Evolutionary conservation across 2,113 vertebrate species (phyloP), one percentile per base, ranked within the genome.

Genomic region (Semnopithecus entellus): DNA sequence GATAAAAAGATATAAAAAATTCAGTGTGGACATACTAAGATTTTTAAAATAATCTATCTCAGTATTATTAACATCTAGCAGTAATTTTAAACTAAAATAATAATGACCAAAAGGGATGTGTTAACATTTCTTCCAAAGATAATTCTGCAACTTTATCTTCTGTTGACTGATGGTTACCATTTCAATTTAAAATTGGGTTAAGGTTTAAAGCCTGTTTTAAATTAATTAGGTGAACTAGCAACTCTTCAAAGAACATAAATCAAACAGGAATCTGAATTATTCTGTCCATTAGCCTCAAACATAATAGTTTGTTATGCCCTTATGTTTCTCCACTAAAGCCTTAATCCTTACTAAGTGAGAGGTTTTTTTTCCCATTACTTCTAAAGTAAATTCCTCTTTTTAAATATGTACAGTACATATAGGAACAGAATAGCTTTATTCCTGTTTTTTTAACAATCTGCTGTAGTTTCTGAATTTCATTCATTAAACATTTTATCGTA

Each of bases 131-230:
- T 91, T 91, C n/a, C 43, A 86, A 95, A 94, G 72, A 95, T 14
- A 96, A 94, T 87, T 91, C 20, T 82, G 25, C 57, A 92, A 22
- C 32, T 76, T 68, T 70, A 64, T 90, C 92, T 94, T 87, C 57
- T 87, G 20, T 78, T 97, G 78, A 78, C 45, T 91, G 75, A 61
- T 93, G 55, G 17, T 90, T 84, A 97, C 45, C 55, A 91, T 95
- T 97, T 83, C 94, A 76, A 78, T 84, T 88, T 94, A 96, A 95
- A 96, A 50, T 84, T 97, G 30, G 73, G 40, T 91, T 96, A 92
- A 68, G 64, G n/a, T 52, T 91, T 90, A 87, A 93, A 87, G 23
- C 5, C 40, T 88, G 12, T 88, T 94, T 87, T 70, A 97, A 84
- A 52, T 83, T 92, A 95, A 91, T 90, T 70, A 80, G 17, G 6